phyloP scores from a whole-genome alignment of 2,113 vertebrate species.

The Furnarius figulus region DNA sequence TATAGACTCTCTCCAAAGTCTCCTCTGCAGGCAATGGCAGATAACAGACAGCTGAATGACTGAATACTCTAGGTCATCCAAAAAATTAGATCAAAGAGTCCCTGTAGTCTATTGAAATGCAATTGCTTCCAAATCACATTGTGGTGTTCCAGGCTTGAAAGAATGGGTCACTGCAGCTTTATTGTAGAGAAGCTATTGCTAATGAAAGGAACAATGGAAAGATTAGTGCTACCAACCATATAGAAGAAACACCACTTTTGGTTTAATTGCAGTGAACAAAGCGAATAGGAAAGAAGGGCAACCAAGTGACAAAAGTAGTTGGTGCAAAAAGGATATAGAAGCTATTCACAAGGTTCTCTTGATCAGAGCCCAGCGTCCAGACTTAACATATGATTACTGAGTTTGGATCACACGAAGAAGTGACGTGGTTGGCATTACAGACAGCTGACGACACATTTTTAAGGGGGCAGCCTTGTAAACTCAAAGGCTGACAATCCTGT shows the following conservation, averaged over 20 bases:
- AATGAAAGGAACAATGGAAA: constrained; percentile 86
- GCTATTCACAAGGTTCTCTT: constrained; percentile 55
- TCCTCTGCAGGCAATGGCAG: constrained; percentile 54
- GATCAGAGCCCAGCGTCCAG: constrained; percentile 47
- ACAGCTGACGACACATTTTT: background rate
- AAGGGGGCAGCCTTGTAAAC: background rate
- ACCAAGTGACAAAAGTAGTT: constrained; percentile 78
- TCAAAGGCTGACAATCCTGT: background rate
- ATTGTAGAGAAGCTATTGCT: constrained; percentile 83
- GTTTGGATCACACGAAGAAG: background rate
- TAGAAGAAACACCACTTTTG: constrained; percentile 81
- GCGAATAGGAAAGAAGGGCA: constrained; percentile 78
- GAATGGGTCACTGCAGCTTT: constrained; percentile 81
- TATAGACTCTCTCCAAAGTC: constrained; percentile 57
- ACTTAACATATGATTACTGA: constrained; percentile 33
- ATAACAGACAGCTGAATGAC: constrained; percentile 67
- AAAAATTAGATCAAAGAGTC: constrained; percentile 86
- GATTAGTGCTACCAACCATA: constrained; percentile 85
- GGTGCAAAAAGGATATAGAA: constrained; percentile 56
- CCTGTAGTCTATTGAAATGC: constrained; percentile 81
- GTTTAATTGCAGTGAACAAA: constrained; percentile 87
- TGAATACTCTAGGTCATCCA: constrained; percentile 71
- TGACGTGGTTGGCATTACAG: background rate
- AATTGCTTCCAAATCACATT: constrained; percentile 82
- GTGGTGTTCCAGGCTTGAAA: constrained; percentile 78